Base-by-base conservation (phyloP, 2,113 vertebrate species). In the Thinocorus orbignyianus region DNA sequence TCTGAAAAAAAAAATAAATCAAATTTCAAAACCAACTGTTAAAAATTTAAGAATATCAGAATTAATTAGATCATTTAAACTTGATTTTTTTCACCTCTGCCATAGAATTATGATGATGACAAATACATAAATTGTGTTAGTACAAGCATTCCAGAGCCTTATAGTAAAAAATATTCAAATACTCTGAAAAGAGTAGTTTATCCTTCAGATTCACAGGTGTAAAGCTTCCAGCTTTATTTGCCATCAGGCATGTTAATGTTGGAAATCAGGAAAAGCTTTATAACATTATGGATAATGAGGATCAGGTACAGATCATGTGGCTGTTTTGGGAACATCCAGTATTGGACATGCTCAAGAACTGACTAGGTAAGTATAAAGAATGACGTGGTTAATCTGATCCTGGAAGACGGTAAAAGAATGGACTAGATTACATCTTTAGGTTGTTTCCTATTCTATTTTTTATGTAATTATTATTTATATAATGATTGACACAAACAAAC, bases 311-410 rank as follows among this genome's bases (percentile, higher is more conserved):
- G 16, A 46, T 26, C 9, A 46, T 4, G n/a, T 44, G 37, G 8
- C 24, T 39, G 26, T 79, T 69, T 58, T 28, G 52, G 37, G 24
- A 66, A 86, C 22, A 19, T 39, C 33, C 28, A 39, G 13, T 9
- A 22, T 0, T 73, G 44, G n/a, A 60, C 11, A 10, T 17, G 39
- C n/a, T 60, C 72, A 30, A 58, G 52, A 46, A 66, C 16, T 39
- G 23, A n/a, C 28, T 52, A n/a, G 26, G 44, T 58, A 60, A 71
- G 37, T 72, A 30, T 26, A 44, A 54, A 66, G 24, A 86, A 60
- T 66, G 8, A 51, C 0, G 0, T 31, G 28, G 23, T 13, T n/a
- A n/a, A n/a, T n/a, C n/a, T n/a, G n/a, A n/a, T 60, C 13, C 17
- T 80, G 30, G 18, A 18, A 35, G 52, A 49, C 1, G 1, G 23